These are phyloP conservation scores for Hydrotaea diabolus DNA, from an alignment of 2,888 invertebrate species.

Conservation along the genomic window DNA sequence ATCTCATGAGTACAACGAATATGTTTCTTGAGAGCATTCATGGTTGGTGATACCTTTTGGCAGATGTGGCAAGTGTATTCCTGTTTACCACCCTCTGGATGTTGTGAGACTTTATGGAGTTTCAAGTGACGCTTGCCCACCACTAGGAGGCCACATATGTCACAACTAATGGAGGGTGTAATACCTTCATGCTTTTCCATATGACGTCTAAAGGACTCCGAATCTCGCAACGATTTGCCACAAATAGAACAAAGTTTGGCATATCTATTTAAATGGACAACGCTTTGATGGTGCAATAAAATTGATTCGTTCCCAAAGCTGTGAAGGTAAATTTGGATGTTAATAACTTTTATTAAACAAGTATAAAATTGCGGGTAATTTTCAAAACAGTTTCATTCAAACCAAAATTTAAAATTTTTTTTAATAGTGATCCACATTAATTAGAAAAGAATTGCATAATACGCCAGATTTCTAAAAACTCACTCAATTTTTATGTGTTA, in stretches of 20 bases:
- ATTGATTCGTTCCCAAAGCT: slow-evolving; percentile 43
- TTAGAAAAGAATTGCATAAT: too few species aligned
- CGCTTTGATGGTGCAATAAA: slow-evolving; percentile 27
- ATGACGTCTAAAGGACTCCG: slow-evolving; percentile 76
- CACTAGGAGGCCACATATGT: slow-evolving; percentile 77
- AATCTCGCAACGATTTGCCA: slow-evolving; percentile 77
- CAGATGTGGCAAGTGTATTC: slow-evolving; percentile 76
- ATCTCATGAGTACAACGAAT: slow-evolving; percentile 77
- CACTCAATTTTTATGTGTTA: too few species aligned
- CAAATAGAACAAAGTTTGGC: slow-evolving; percentile 65
- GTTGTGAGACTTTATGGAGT: slow-evolving; percentile 75
- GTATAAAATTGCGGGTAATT: too few species aligned
- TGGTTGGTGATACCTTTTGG: slow-evolving; percentile 77
- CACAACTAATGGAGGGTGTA: slow-evolving; percentile 76
- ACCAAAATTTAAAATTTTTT: too few species aligned
- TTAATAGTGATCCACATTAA: too few species aligned
- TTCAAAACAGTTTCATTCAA: too few species aligned
- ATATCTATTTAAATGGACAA: slow-evolving; percentile 48
- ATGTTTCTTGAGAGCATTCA: slow-evolving; percentile 78
- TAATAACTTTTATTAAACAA: too few species aligned
- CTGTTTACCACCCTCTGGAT: slow-evolving; percentile 74
- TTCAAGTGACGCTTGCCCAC: slow-evolving; percentile 75
- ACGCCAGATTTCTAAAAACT: too few species aligned
- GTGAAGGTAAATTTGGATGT: neutral
- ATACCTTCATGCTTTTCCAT: slow-evolving; percentile 75